Evolutionary conservation across 2,113 vertebrate species (phyloP).

Genomic region (Ictalurus punctatus): DNA sequence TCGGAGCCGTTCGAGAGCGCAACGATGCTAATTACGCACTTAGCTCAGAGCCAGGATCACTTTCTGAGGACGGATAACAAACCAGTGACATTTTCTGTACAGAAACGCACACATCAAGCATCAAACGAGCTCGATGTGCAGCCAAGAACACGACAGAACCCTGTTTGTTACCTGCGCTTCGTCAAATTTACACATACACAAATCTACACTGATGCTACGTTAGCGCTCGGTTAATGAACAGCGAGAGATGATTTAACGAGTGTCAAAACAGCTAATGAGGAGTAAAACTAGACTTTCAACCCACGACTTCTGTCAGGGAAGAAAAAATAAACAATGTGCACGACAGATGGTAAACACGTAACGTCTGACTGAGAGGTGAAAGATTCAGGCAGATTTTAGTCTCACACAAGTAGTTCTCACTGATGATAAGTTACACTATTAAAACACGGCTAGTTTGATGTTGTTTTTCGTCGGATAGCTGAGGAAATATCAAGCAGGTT

Average conservation of each 20-base stretch:
- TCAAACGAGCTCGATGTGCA: constrained; percentile 10
- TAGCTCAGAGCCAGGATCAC: constrained; percentile 9
- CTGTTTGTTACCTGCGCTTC: constrained; percentile 37
- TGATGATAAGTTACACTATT: background rate
- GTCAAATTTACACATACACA: constrained; percentile 23
- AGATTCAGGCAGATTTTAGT: background rate
- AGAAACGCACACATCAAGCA: constrained; percentile 16
- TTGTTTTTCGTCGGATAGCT: background rate
- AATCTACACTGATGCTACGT: background rate
- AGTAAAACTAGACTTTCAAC: constrained; percentile 26
- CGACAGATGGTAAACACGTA: background rate
- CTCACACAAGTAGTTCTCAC: background rate
- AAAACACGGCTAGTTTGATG: background rate
- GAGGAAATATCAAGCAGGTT: too few relatives aligned
- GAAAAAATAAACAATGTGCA: background rate
- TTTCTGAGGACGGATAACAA: constrained; percentile 11
- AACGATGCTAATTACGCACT: constrained; percentile 18
- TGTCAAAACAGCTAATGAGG: constrained; percentile 42
- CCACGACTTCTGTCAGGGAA: constrained; percentile 1
- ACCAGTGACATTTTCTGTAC: background rate
- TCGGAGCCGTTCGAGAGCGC: background rate
- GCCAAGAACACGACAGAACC: constrained; percentile 32
- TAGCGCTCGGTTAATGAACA: constrained; percentile 42
- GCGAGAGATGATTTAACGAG: constrained; percentile 39
- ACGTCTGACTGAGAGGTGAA: background rate